These are phyloP conservation scores for Reinhardtius hippoglossoides DNA, from an alignment of 2,113 vertebrate genomes.

Conservation along the genomic window DNA sequence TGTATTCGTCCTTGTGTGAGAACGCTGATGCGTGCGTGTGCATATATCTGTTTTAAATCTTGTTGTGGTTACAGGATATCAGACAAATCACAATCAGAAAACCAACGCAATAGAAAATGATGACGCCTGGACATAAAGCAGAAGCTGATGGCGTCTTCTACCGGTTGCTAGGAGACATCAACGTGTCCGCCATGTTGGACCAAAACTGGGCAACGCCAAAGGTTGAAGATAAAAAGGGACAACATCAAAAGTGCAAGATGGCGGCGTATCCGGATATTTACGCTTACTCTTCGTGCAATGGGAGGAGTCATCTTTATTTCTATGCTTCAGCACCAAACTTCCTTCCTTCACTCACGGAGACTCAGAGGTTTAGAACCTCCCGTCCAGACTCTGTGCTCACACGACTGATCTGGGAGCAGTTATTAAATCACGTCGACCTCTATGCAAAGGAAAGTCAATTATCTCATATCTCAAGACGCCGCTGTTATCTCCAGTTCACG, in stretches of 20 bases:
- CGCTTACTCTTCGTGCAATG: too few species aligned
- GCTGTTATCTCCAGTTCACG: slow-evolving; percentile 25
- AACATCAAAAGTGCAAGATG: too few species aligned
- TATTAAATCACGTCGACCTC: neutral
- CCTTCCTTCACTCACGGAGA: too few species aligned
- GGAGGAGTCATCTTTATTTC: too few species aligned
- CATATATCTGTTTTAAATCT: slow-evolving; percentile 42
- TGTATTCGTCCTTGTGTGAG: slow-evolving; percentile 64
- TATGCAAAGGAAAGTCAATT: slow-evolving; percentile 30
- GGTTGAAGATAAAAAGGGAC: too few species aligned
- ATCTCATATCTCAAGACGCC: slow-evolving; percentile 17
- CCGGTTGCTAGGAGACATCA: too few species aligned
- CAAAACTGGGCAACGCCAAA: neutral
- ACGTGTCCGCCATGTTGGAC: neutral
- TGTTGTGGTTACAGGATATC: slow-evolving; percentile 11
- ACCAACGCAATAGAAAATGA: neutral
- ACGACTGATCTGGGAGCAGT: neutral
- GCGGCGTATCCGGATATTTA: too few species aligned
- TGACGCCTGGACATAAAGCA: too few species aligned
- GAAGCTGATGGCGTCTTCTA: too few species aligned
- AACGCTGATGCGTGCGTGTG: slow-evolving; percentile 8
- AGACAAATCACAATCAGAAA: neutral
- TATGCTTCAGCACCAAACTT: too few species aligned
- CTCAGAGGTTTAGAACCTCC: too few species aligned
- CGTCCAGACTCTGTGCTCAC: neutral